Evolutionary conservation across 2,888 invertebrate species (phyloP).

Genomic region (Andrena haemorrhoa): DNA sequence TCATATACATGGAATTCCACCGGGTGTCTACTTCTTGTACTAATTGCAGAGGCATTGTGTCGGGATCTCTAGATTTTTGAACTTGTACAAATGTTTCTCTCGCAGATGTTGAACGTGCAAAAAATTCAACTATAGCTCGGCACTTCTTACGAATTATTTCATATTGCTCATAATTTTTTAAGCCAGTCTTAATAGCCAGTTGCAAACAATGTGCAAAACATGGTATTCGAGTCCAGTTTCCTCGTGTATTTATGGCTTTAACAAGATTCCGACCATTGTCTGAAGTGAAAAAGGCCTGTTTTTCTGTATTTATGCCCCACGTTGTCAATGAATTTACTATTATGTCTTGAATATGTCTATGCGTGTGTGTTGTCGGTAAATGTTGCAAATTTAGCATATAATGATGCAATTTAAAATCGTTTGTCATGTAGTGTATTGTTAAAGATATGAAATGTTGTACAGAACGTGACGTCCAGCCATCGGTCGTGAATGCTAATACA

Average conservation of each 20-base stretch:
- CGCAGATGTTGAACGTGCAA: not conserved
- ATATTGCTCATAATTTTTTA: too few relatives aligned
- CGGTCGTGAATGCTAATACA: conserved; percentile 4
- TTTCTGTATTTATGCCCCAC: not conserved
- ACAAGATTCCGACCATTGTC: too few relatives aligned
- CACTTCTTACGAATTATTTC: too few relatives aligned
- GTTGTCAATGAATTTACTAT: not conserved
- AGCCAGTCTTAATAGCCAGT: too few relatives aligned
- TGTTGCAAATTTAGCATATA: conserved; percentile 8
- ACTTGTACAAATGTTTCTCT: not conserved
- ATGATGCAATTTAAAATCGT: not conserved
- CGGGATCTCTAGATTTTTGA: not conserved
- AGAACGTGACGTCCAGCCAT: conserved; percentile 1
- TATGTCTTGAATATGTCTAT: not conserved
- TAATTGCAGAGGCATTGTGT: not conserved
- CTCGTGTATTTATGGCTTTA: too few relatives aligned
- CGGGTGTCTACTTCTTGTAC: not conserved
- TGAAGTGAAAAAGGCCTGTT: too few relatives aligned
- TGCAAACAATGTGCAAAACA: too few relatives aligned
- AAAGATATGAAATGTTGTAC: conserved; percentile 1
- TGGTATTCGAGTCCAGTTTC: too few relatives aligned
- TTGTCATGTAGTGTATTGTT: not conserved
- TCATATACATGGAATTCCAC: not conserved
- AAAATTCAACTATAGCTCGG: not conserved
- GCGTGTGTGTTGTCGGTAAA: not conserved